Base-by-base conservation (phyloP, 2,888 invertebrate genomes). In the Parnassius smintheus region DNA sequence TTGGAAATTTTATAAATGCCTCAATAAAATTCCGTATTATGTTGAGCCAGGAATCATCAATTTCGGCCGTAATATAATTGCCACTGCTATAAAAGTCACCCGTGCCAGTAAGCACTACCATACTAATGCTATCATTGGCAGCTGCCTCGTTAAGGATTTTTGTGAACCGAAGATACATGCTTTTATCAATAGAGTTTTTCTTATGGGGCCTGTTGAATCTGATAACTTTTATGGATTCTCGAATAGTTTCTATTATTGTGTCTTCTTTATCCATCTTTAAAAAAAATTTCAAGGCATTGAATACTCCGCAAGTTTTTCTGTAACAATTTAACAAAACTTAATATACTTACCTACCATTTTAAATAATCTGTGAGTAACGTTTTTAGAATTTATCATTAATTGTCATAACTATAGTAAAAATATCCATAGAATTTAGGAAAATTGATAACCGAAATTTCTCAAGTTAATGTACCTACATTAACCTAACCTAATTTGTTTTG, bases 21-120 rank as follows among this genome's bases (percentile, higher is more conserved):
- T 93, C 90, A 2, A 98, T 93, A 86, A 96, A 96, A 8, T 93
- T 87, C 72, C 94, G 94, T 63, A 92, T 70, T 18, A 79, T 68
- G 48, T 68, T 70, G 18, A 58, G 71, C 52, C 72, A 73, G 53
- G 65, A 81, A 73, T n/a, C 83, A 62, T 64, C 11, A 9, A 78
- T 74, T 25, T 66, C 74, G 74, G 48, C 22, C 7, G 64, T 57
- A 44, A 95, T 81, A 82, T 98, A 97, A 88, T 97, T 97, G 10
- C 98, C 98, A 82, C 97, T 96, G 73, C 95, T 96, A 79, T 94
- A 98, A 80, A 94, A 97, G 67, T 96, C 94, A 10, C 97, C 97
- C 53, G 92, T 88, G 1, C 97, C 97, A 10, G 97, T 98, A 25
- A 98, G 80, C 1, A 96, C 96, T 48, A 96, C 94, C 25, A 96